Base-by-base conservation (phyloP, 2,797 vertebrate genomes). In the Sebastolobus altivelis region DNA sequence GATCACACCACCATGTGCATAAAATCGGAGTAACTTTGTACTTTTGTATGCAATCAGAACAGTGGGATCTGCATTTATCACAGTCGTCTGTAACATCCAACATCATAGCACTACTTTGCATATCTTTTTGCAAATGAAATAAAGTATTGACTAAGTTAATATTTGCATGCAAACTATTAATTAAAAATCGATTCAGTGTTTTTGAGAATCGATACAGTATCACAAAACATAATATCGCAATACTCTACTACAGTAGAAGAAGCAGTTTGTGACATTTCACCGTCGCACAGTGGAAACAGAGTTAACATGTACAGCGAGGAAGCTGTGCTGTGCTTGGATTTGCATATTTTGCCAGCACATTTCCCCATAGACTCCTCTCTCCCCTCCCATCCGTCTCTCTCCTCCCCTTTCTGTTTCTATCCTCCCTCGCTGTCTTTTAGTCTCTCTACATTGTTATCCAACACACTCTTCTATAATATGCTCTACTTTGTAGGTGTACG, bases 341-440 rank as follows among this genome's bases (percentile, higher is more conserved):
- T 87, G 79, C 63, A 75, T 84, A 10, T 52, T 52, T 52, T 72
- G 66, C 22, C 49, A 25, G 56, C 76, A 11, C 31, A 77, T 87
- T 88, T 84, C 70, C 84, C 76, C 16, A 22, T 25, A 69, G 70
- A 59, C 63, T 22, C 73, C 22, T 40, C 60, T 22, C 63, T 61
- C 84, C 72, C 80, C 71, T 56, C 70, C 79, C 63, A 4, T 60
- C 59, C 0, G 2, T 68, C 59, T 81, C 68, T 81, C 82, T 75
- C 88, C 83, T 72, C 82, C 82, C 43, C 67, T 80, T 76, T 75
- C 68, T 54, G 63, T 61, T 80, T 83, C 40, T 59, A 2, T 77
- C 85, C 71, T 79, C 72, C 61, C 67, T 65, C 59, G 0, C 68
- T 78, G 79, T 75, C 69, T 61, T 77, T 67, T 43, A 40, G 68